Evolutionary conservation across 2,113 vertebrate genomes (phyloP).

Genomic region (Antigone vipio): DNA sequence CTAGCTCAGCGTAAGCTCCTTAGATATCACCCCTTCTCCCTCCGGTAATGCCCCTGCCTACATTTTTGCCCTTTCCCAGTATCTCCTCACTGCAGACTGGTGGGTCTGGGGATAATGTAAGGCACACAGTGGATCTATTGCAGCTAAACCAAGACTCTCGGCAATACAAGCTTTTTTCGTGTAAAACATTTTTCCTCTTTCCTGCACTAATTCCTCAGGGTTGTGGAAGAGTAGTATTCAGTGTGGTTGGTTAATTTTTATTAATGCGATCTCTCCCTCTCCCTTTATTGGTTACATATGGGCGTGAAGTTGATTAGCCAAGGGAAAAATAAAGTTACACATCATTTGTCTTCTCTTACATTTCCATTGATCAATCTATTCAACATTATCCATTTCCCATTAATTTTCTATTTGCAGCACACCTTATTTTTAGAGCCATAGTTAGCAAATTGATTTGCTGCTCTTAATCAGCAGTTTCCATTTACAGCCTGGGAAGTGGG

Average conservation of each 20-base stretch:
- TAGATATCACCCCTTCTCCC: background rate
- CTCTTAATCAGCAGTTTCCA: slow-evolving; percentile 50
- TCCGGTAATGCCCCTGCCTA: background rate
- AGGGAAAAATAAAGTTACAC: slow-evolving; percentile 42
- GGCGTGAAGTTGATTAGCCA: background rate
- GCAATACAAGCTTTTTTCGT: background rate
- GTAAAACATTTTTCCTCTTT: background rate
- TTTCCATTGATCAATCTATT: slow-evolving; percentile 28
- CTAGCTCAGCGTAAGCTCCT: background rate
- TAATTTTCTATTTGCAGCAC: slow-evolving; percentile 37
- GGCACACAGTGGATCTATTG: background rate
- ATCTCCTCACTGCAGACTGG: background rate
- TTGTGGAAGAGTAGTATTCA: background rate
- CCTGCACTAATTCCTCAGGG: background rate
- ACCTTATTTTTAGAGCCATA: slow-evolving; percentile 38
- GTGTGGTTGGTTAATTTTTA: background rate
- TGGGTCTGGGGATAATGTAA: background rate
- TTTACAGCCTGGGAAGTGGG: background rate
- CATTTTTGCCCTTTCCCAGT: background rate
- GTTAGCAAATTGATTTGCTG: slow-evolving; percentile 37
- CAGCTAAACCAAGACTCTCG: background rate
- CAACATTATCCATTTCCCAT: slow-evolving; percentile 10
- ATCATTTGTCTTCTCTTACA: slow-evolving; percentile 18
- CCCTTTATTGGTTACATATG: background rate
- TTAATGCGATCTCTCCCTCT: background rate